These are phyloP conservation scores for Phlogophora meticulosa DNA, from an alignment of 2,888 invertebrate species.

Conservation along the genomic window DNA sequence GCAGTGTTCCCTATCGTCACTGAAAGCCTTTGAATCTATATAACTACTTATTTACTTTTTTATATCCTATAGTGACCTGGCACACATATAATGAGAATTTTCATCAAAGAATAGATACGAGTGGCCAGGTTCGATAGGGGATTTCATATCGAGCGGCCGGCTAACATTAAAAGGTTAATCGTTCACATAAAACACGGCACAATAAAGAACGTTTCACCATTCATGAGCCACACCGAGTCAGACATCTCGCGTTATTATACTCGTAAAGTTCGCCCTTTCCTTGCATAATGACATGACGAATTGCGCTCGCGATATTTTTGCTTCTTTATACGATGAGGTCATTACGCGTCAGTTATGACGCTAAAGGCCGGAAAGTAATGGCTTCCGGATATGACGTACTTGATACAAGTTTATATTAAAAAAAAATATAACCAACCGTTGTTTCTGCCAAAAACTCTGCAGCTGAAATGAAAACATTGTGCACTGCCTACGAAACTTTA, in stretches of 20 bases:
- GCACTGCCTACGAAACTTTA: slow-evolving; percentile 72
- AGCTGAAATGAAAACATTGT: slow-evolving; percentile 71
- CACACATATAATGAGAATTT: slow-evolving; percentile 46
- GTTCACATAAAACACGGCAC: slow-evolving; percentile 89
- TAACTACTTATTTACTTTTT: slow-evolving; percentile 22
- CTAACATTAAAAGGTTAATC: slow-evolving; percentile 90
- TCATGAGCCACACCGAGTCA: slow-evolving; percentile 87
- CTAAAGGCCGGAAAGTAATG: slow-evolving; percentile 72
- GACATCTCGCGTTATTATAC: slow-evolving; percentile 90
- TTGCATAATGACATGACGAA: slow-evolving; percentile 91
- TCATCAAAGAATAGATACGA: slow-evolving; percentile 51
- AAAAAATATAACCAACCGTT: slow-evolving; percentile 11
- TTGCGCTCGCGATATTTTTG: slow-evolving; percentile 90
- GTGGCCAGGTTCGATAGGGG: slow-evolving; percentile 68
- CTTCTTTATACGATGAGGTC: slow-evolving; percentile 88
- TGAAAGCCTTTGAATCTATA: slow-evolving; percentile 20
- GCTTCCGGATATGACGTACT: slow-evolving; percentile 70
- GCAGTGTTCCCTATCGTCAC: background rate
- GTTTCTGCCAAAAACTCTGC: slow-evolving; percentile 65
- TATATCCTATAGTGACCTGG: slow-evolving; percentile 32
- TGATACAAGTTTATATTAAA: slow-evolving; percentile 50
- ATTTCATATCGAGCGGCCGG: slow-evolving; percentile 81
- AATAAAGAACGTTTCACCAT: slow-evolving; percentile 89
- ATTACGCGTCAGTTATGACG: slow-evolving; percentile 84
- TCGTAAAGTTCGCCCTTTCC: slow-evolving; percentile 91